A percentile compares a stretch with the other conserved stretches of the same genome.
These are phyloP conservation scores for Hedya salicella DNA, from an alignment of 2,888 invertebrate species.

Conservation along the genomic window DNA sequence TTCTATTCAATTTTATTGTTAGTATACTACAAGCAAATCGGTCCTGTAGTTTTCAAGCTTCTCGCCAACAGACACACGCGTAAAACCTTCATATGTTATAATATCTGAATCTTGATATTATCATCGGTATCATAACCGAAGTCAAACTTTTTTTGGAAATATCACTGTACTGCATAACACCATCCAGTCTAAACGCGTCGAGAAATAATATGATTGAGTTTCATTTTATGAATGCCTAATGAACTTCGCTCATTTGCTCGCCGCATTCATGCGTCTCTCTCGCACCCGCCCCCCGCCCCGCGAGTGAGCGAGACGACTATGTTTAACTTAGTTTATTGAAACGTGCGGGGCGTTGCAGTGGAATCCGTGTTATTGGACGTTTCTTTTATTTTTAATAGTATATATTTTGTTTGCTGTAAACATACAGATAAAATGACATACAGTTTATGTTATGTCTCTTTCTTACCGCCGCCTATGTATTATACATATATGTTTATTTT, in stretches of 20 bases:
- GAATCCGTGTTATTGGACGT: conserved; percentile 21
- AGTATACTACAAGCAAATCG: too few species aligned
- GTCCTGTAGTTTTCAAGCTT: too few species aligned
- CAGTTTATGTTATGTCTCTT: too few species aligned
- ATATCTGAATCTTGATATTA: too few species aligned
- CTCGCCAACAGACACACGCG: too few species aligned
- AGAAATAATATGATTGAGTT: conserved; percentile 48
- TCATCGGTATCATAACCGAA: too few species aligned
- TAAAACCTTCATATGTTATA: too few species aligned
- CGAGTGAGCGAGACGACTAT: conserved; percentile 13
- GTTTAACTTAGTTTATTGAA: conserved; percentile 17
- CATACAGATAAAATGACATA: too few species aligned
- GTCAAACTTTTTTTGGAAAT: neutral
- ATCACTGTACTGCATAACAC: conserved; percentile 36
- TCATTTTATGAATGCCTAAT: conserved; percentile 49
- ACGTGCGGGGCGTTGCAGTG: conserved; percentile 31
- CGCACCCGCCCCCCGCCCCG: neutral
- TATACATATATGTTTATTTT: too few species aligned
- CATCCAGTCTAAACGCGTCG: conserved; percentile 43
- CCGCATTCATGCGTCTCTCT: conserved; percentile 39
- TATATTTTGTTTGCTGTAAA: neutral
- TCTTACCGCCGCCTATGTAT: too few species aligned
- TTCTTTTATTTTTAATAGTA: conserved; percentile 18
- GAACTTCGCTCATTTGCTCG: conserved; percentile 48
- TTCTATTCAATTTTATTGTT: too few species aligned